phyloP scores from a whole-genome alignment of 2,888 invertebrate species.

The Ommatoiulus sabulosus region DNA sequence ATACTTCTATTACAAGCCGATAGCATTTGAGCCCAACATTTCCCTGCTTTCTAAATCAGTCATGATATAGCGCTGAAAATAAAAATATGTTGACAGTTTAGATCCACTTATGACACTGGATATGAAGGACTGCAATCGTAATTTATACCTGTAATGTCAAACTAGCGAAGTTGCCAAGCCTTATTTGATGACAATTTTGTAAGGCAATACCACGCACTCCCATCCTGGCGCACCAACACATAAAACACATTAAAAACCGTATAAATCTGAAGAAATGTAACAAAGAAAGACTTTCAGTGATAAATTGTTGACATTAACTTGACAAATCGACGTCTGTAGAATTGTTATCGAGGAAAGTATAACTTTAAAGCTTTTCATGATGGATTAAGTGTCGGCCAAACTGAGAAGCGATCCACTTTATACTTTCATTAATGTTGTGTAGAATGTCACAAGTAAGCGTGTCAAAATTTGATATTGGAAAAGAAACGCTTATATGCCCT shows the following conservation, averaged over 20 bases:
- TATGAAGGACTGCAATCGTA: conserved; percentile 41
- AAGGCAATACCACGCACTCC: conserved; percentile 48
- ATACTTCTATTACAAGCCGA: neutral
- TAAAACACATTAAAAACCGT: conserved; percentile 48
- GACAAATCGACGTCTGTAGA: conserved; percentile 50
- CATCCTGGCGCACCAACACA: neutral
- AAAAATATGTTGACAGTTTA: conserved; percentile 54
- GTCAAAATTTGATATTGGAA: conserved; percentile 21
- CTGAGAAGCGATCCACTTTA: conserved; percentile 48
- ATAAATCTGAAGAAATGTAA: conserved; percentile 33
- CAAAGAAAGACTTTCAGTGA: conserved; percentile 42
- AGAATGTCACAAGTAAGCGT: conserved; percentile 45
- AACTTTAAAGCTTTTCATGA: conserved; percentile 50
- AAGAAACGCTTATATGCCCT: neutral
- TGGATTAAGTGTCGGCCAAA: conserved; percentile 51
- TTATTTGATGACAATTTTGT: conserved; percentile 42
- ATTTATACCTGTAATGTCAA: conserved; percentile 51
- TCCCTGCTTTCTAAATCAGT: conserved; percentile 26
- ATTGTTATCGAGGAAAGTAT: conserved; percentile 47
- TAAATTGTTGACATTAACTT: conserved; percentile 44
- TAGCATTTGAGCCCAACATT: neutral
- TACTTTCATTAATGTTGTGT: conserved; percentile 47
- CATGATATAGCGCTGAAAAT: conserved; percentile 15
- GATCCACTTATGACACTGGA: conserved; percentile 49
- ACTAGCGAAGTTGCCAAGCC: conserved; percentile 42